phyloP scores from a whole-genome alignment of 2,888 invertebrate species.

The Steinernema hermaphroditum region DNA sequence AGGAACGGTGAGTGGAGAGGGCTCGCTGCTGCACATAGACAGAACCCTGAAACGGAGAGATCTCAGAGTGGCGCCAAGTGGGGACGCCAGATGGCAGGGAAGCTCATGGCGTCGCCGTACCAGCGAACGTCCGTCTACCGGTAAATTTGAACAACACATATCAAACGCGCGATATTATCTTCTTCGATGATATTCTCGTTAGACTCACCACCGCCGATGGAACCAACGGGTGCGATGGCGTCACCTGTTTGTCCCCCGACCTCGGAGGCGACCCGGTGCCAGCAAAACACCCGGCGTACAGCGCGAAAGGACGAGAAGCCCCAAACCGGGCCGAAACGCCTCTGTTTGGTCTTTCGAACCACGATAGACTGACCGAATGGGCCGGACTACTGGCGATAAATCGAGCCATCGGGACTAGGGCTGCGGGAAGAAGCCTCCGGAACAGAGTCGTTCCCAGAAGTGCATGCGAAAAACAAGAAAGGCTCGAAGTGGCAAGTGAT shows the following conservation, averaged over 20 bases:
- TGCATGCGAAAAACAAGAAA: neutral
- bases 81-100: neutral
- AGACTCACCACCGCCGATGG: neutral
- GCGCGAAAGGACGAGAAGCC: neutral
- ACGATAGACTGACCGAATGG: no score
- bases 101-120: no score
- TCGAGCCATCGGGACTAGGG: no score
- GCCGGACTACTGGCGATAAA: no score
- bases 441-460: no score
- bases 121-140: slow-evolving; percentile 13
- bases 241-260: neutral
- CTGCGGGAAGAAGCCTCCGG: no score
- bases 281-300: neutral
- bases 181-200: slow-evolving; percentile 13
- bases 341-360: neutral
- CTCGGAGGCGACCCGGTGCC: neutral
- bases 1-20: slow-evolving; percentile 21
- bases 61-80: neutral
- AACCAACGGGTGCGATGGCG: neutral
- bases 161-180: slow-evolving; percentile 29
- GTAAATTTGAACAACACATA: slow-evolving; percentile 18
- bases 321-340: neutral
- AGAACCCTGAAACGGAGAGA: slow-evolving; percentile 23
- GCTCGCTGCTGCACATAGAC: slow-evolving; percentile 22
- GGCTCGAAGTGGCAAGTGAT: slow-evolving; percentile 12